These are phyloP conservation scores for Ennomos erosarius DNA, from an alignment of 2,888 invertebrate species.

Conservation along the genomic window DNA sequence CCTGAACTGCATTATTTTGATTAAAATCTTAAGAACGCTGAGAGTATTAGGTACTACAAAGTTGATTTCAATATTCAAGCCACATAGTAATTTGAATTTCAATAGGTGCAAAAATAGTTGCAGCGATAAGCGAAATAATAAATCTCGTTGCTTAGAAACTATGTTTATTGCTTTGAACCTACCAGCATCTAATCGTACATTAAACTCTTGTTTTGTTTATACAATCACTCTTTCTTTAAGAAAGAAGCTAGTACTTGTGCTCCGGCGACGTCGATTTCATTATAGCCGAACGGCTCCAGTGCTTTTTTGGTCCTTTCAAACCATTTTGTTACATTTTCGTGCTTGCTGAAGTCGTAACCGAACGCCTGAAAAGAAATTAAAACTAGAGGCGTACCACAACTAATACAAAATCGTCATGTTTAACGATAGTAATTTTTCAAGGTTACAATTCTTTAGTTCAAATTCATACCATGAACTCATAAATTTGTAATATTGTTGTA, in stretches of 20 bases:
- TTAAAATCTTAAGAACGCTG: not conserved
- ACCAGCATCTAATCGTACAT: conserved; percentile 25
- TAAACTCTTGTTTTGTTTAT: not conserved
- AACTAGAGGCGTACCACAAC: too few relatives aligned
- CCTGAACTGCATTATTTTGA: not conserved
- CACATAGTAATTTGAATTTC: conserved; percentile 7
- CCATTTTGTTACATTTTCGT: conserved; percentile 87
- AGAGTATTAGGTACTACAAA: conserved; percentile 11
- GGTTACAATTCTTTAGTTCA: too few relatives aligned
- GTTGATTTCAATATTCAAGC: conserved; percentile 29
- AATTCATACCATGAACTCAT: too few relatives aligned
- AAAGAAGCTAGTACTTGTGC: conserved; percentile 83
- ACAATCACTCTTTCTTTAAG: conserved; percentile 68
- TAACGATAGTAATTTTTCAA: too few relatives aligned
- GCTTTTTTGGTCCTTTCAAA: conserved; percentile 87
- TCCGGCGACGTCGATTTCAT: conserved; percentile 87
- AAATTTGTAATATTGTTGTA: too few relatives aligned
- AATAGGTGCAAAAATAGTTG: conserved; percentile 30
- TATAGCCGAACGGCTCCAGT: conserved; percentile 88
- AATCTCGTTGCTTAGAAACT: conserved; percentile 40
- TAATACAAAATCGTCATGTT: too few relatives aligned
- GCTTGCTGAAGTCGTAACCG: conserved; percentile 82
- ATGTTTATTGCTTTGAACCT: conserved; percentile 43
- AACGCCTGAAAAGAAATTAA: conserved; percentile 72
- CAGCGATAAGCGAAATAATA: conserved; percentile 52